Evolutionary conservation across 2,113 vertebrate genomes (phyloP).

Genomic region (Myanophis thanlyinensis): DNA sequence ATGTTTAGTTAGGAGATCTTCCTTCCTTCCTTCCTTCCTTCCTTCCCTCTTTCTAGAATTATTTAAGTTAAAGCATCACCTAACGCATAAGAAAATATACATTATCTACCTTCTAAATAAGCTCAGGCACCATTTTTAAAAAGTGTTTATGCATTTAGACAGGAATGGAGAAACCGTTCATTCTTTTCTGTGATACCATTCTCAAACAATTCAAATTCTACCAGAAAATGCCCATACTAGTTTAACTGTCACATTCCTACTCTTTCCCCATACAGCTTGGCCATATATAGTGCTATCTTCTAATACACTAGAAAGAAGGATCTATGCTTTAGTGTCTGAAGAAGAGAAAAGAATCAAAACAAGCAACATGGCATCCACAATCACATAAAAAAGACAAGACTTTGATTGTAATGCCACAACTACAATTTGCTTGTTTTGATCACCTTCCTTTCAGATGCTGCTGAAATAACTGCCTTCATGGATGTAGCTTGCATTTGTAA

Average conservation of each 20-base stretch:
- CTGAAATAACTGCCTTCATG: not conserved
- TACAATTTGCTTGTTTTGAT: too few species aligned
- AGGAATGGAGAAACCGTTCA: not conserved
- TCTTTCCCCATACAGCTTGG: not conserved
- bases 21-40: too few species aligned
- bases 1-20: not conserved
- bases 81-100: not conserved
- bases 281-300: not conserved
- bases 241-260: not conserved
- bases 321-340: not conserved
- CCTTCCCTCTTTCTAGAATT: not conserved
- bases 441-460: too few species aligned
- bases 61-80: not conserved
- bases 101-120: not conserved
- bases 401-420: too few species aligned
- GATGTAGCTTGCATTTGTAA: not conserved
- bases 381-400: too few species aligned
- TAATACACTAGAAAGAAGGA: not conserved
- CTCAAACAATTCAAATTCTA: not conserved
- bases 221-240: not conserved
- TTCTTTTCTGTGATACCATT: not conserved
- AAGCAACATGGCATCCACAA: too few species aligned
- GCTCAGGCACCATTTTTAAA: not conserved
- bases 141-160: not conserved
- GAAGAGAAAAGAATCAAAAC: not conserved